A percentile compares a stretch with the other conserved stretches of the same genome.
Evolutionary conservation across 1,140 invertebrate species (phyloP).

Genomic region (Trichonephila clavipes): DNA sequence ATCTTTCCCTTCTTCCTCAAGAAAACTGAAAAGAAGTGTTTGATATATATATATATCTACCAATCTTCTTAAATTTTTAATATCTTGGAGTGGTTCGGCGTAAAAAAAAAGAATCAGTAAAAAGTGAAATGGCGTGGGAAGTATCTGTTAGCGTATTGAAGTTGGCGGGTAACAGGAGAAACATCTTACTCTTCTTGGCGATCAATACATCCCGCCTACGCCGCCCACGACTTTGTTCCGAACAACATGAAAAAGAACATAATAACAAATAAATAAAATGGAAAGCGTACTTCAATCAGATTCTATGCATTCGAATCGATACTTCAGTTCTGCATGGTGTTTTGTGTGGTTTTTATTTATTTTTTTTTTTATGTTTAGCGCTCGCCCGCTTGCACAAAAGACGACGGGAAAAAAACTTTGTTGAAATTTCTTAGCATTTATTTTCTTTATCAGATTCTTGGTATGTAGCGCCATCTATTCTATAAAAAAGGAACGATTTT

Average conservation of each 20-base stretch:
- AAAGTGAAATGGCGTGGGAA: background rate
- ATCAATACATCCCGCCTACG: background rate
- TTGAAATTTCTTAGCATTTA: background rate
- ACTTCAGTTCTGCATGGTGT: background rate
- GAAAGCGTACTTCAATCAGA: background rate
- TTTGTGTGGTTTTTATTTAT: no score
- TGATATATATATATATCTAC: background rate
- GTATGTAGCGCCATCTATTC: background rate
- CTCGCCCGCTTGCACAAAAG: background rate
- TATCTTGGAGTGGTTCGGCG: background rate
- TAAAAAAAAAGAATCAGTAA: background rate
- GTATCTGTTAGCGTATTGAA: background rate
- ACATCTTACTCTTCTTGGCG: background rate
- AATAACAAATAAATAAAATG: background rate
- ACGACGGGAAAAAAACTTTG: background rate
- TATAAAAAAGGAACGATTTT: background rate
- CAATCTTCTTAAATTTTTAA: background rate
- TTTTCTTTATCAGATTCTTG: background rate
- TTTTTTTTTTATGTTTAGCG: background rate
- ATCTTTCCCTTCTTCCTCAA: no score
- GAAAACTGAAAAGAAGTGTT: background rate
- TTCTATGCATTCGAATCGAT: background rate
- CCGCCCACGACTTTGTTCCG: background rate
- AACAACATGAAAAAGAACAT: background rate
- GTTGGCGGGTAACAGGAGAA: background rate